These are phyloP conservation scores for Pterostichus niger DNA, from an alignment of 2,888 invertebrate species.

Conservation along the genomic window DNA sequence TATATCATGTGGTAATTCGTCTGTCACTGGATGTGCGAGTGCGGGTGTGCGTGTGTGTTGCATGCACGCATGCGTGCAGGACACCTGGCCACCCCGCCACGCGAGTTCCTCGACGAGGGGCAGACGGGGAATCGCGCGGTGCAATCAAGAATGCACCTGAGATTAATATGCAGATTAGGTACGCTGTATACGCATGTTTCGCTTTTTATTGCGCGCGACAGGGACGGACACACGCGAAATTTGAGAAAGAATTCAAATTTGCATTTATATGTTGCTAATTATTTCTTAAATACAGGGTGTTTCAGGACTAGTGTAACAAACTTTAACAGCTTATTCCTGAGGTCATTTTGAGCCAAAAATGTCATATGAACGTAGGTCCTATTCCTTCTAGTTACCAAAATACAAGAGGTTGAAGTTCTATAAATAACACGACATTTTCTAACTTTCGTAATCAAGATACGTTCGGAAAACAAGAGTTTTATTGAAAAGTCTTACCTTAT, in stretches of 20 bases:
- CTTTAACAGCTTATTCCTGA: no score
- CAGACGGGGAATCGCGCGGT: background rate
- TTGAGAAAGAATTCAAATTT: background rate
- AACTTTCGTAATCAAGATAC: no score
- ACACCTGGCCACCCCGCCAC: no score
- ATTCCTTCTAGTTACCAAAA: no score
- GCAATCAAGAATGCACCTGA: conserved; percentile 51
- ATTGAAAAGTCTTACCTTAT: no score
- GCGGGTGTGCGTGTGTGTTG: conserved; percentile 13
- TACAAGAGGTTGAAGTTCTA: no score
- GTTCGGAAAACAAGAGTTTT: no score
- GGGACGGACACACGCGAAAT: background rate
- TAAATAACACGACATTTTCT: no score
- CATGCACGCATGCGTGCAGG: background rate
- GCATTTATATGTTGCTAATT: background rate
- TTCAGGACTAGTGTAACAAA: no score
- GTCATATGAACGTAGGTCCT: no score
- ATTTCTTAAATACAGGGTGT: no score
- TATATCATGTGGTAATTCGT: conserved; percentile 6
- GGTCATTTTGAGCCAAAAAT: no score
- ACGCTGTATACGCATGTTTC: conserved; percentile 16
- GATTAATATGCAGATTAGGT: conserved; percentile 50
- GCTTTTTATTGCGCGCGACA: background rate
- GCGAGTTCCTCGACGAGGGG: background rate
- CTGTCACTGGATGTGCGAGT: conserved; percentile 4